Conservation (phyloP, 2,797 vertebrate species). For the Nyctalus aviator region DNA sequence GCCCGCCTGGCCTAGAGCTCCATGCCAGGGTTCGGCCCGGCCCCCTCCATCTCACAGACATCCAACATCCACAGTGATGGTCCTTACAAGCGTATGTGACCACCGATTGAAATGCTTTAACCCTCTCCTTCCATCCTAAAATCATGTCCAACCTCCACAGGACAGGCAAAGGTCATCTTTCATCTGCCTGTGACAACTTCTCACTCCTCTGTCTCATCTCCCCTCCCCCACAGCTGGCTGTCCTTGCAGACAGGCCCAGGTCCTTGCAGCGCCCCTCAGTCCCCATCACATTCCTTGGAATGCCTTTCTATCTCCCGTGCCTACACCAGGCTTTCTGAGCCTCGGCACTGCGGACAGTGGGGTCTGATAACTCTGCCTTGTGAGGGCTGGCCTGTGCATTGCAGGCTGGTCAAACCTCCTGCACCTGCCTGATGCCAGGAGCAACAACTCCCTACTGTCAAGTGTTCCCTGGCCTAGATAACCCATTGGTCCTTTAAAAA, state of each 20-base stretch:
- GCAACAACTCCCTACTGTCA: neutral
- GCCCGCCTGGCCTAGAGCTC: neutral
- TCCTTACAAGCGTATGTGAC: neutral
- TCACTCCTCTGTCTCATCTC: neutral
- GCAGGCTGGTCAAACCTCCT: neutral
- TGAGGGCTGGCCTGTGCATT: rapidly evolving
- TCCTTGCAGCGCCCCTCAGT: neutral
- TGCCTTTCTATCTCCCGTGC: neutral
- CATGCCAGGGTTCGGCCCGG: no score
- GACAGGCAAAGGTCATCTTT: neutral
- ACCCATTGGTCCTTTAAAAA: neutral
- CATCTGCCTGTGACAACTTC: neutral
- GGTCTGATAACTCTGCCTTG: neutral
- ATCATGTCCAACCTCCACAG: neutral
- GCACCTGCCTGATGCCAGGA: neutral
- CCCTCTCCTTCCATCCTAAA: neutral
- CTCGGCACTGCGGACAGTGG: neutral
- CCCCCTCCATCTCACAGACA: no score
- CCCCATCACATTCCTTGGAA: neutral
- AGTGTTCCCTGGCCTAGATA: neutral
- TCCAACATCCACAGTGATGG: neutral
- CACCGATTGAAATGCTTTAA: rapidly evolving
- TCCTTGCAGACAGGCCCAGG: neutral
- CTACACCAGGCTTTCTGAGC: neutral
- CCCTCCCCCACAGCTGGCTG: rapidly evolving